phyloP scores from a whole-genome alignment of 2,888 invertebrate species.

The Napeogenes inachia region DNA sequence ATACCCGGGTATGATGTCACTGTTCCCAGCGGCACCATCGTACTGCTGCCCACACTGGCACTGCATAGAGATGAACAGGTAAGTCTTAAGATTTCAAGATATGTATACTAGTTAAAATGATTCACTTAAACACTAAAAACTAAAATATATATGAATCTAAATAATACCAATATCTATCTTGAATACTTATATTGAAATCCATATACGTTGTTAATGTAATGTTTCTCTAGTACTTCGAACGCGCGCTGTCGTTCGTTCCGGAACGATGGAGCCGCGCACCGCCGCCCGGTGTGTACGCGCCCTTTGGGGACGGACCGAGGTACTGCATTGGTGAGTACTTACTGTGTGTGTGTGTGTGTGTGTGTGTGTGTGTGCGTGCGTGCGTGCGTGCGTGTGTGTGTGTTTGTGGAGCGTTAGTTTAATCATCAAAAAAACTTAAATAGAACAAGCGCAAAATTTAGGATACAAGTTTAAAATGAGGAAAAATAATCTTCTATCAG shows the following conservation, averaged over 20 bases:
- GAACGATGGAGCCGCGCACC: conserved; percentile 60
- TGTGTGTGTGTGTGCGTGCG: no score
- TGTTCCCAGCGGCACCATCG: conserved; percentile 59
- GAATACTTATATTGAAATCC: no score
- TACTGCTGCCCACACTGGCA: conserved; percentile 65
- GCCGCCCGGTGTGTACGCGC: conserved; percentile 68
- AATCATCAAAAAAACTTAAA: no score
- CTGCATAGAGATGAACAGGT: conserved; percentile 69
- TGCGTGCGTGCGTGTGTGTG: no score
- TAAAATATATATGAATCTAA: no score
- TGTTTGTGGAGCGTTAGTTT: no score
- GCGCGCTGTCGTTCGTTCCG: conserved; percentile 54
- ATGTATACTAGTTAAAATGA: no score
- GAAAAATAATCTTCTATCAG: no score
- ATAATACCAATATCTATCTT: no score
- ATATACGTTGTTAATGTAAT: not conserved
- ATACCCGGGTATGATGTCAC: conserved; percentile 49
- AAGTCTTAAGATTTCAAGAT: not conserved
- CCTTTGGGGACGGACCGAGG: conserved; percentile 68
- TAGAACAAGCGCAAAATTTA: no score
- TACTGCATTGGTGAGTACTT: conserved; percentile 61
- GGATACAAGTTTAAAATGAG: no score
- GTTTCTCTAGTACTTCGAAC: conserved; percentile 56
- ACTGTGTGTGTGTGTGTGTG: not conserved
- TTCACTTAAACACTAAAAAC: no score